These are phyloP conservation scores for Chrysolophus pictus DNA, from an alignment of 2,797 vertebrate species.

Conservation along the genomic window DNA sequence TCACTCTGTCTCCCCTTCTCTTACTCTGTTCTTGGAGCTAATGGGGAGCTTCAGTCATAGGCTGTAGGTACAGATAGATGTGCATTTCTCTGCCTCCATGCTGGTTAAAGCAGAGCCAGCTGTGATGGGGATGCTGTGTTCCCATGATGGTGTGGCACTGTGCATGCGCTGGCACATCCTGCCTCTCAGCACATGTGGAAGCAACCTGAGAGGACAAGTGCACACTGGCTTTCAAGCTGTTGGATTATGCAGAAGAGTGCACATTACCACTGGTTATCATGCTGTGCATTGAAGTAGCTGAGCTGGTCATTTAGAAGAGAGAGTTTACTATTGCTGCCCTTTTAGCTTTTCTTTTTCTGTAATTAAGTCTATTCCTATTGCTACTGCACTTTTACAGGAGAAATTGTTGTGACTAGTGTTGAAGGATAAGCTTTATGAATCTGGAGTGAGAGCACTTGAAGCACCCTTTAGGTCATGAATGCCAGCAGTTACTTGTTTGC, in stretches of 20 bases:
- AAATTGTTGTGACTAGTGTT: neutral
- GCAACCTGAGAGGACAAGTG: too few species aligned
- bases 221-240: neutral
- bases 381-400: neutral
- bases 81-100: neutral
- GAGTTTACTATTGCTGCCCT: neutral
- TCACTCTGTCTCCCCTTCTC: neutral
- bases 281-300: neutral
- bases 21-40: neutral
- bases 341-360: neutral
- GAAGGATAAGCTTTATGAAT: neutral
- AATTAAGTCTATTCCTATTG: neutral
- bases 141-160: rapidly evolving
- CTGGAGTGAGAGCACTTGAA: neutral
- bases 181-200: neutral
- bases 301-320: neutral
- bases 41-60: neutral
- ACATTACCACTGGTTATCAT: neutral
- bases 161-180: neutral
- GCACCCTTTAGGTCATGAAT: neutral
- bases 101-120: neutral
- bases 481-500: neutral
- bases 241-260: neutral
- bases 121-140: neutral
- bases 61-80: neutral